Evolutionary conservation across 2,888 invertebrate genomes (phyloP).

Genomic region (Crossocerus cetratus): DNA sequence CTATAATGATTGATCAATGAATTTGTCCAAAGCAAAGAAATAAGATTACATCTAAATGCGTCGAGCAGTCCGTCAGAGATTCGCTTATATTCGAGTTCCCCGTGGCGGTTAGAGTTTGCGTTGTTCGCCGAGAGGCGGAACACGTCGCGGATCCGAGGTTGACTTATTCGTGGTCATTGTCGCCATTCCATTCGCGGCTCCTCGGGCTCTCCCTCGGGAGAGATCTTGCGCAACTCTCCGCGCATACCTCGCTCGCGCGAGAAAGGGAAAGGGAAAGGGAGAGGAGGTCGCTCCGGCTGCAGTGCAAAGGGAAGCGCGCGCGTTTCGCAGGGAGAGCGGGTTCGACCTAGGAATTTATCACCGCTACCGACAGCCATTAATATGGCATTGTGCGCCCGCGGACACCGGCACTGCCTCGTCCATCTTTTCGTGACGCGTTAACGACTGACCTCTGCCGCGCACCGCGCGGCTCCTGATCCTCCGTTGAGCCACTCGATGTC

Average conservation of each 20-base stretch:
- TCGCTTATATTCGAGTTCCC: too few relatives aligned
- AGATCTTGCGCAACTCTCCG: not conserved
- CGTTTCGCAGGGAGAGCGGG: conserved; percentile 47
- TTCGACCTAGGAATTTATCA: conserved; percentile 65
- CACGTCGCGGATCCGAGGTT: conserved; percentile 34
- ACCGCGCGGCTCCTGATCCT: conserved; percentile 41
- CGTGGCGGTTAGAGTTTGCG: too few relatives aligned
- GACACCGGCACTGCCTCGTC: conserved; percentile 63
- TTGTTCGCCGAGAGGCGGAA: conserved; percentile 18
- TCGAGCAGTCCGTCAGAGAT: too few relatives aligned
- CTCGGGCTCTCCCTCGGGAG: conserved; percentile 1
- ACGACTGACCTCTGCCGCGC: conserved; percentile 61
- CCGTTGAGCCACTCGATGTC: too few relatives aligned
- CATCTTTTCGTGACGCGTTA: conserved; percentile 65
- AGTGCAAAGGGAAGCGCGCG: conserved; percentile 21
- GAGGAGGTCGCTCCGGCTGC: conserved; percentile 12
- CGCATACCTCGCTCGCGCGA: conserved; percentile 15
- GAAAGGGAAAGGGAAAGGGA: conserved; percentile 21
- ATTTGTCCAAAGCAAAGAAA: too few relatives aligned
- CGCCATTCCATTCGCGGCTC: conserved; percentile 42
- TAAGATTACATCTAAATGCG: too few relatives aligned
- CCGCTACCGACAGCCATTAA: conserved; percentile 72
- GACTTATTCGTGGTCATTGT: conserved; percentile 60
- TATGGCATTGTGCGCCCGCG: conserved; percentile 68
- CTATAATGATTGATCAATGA: too few relatives aligned